These are phyloP conservation scores for Clavelina lepadiformis DNA, from an alignment of 23 tunicate species.

Conservation along the genomic window DNA sequence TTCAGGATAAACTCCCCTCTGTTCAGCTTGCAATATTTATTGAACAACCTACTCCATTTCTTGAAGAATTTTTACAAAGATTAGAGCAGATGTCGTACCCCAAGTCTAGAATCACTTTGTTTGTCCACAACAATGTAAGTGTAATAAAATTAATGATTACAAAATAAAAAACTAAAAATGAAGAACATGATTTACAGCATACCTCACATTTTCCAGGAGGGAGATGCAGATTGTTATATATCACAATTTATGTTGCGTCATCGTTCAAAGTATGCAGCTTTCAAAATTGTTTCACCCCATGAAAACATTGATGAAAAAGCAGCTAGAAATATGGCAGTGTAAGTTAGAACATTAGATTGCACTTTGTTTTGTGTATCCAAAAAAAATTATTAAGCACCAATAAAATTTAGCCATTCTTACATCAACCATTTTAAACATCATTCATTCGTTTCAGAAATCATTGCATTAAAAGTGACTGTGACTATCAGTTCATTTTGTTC, in stretches of 20 bases:
- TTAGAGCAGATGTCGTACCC: constrained; percentile 38
- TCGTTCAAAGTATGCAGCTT: constrained; percentile 30
- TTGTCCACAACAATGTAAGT: constrained; percentile 59
- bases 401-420: too few relatives aligned
- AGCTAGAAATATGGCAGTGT: constrained; percentile 68
- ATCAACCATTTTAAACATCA: too few relatives aligned
- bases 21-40: constrained; percentile 60
- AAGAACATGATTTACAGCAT: too few relatives aligned
- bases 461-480: too few relatives aligned
- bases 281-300: constrained; percentile 53
- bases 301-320: constrained; percentile 46
- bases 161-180: too few relatives aligned
- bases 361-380: not conserved
- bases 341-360: constrained; percentile 8
- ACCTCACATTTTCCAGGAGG: constrained; percentile 38
- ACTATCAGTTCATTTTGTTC: too few relatives aligned
- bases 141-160: too few relatives aligned
- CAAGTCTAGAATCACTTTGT: constrained; percentile 43
- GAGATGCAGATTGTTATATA: constrained; percentile 20
- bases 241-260: constrained; percentile 56
- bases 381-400: too few relatives aligned
- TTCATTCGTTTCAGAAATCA: too few relatives aligned
- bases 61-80: constrained; percentile 45
- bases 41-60: constrained; percentile 41
- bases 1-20: constrained; percentile 32